Base-by-base conservation (phyloP, 2,888 invertebrate genomes). In the Acleris holmiana region DNA sequence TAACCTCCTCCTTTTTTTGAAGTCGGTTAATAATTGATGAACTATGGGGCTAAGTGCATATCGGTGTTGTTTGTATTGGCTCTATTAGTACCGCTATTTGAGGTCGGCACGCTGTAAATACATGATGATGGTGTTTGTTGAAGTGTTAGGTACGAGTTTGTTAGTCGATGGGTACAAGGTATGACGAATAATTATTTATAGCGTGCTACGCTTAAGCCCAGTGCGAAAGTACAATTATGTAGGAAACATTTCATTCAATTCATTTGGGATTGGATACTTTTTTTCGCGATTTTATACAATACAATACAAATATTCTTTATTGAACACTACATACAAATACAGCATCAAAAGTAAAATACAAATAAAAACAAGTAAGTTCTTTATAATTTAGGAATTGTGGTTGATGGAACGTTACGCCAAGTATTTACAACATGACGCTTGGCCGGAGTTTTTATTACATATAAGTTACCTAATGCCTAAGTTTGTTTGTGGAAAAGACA, bases 171-270 rank as follows among this genome's bases (percentile, higher is more conserved):
- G 54, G 4, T 29, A 29, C 29, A 10, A 10, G 50, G 35, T 35
- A 55, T 65, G 65, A 65, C 65, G 35, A 60, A 65, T 65, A 17
- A 49, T 55, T 65, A 65, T 65, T 60, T 65, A 46, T 65, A 65
- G 60, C 54, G n/a, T 23, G 40, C 23, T 10, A 19, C 21, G 7
- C 40, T 21, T 10, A 25, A 19, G 41, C 19, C n/a, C 23, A 29
- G 23, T 49, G 47, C 58, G 58, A 53, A 54, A 58, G 49, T 21
- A 50, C 35, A 17, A 49, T 8, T 18, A 23, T 21, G 4, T 21
- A 44, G 17, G 10, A 23, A 21, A 21, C 13, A 35, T 35, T 35
- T 35, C 3, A 35, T 13, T 35, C 13, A 4, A 13, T 35, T 4
- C 35, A 29, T 19, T 19, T 18, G 6, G 0, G 13, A 1, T 18